Conservation (phyloP, 2,113 vertebrate species). For the Nesogale talazaci region DNA sequence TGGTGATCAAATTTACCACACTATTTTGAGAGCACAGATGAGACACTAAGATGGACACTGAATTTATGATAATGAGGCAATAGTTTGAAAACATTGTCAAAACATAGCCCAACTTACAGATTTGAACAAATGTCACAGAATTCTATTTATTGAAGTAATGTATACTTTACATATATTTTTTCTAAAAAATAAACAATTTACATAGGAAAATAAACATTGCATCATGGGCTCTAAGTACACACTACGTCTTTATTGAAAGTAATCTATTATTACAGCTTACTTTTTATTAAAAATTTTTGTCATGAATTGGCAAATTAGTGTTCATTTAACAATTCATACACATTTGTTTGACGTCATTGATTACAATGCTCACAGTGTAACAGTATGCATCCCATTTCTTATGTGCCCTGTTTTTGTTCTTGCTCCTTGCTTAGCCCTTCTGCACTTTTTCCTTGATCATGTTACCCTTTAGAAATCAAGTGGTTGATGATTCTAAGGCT, state of each 20-base stretch:
- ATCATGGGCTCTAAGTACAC: no score
- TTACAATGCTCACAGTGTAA: no score
- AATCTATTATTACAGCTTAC: background rate
- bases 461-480: no score
- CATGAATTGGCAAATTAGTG: no score
- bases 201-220: background rate
- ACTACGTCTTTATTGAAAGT: background rate
- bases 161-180: background rate
- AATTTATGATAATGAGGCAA: background rate
- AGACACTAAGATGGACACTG: background rate
- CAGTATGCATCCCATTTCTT: no score
- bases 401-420: no score
- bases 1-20: background rate
- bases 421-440: no score
- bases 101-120: background rate
- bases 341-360: no score
- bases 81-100: background rate
- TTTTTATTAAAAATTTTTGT: background rate
- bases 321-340: no score
- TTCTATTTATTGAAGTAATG: background rate
- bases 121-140: background rate
- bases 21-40: background rate
- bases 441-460: no score
- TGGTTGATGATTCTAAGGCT: no score
- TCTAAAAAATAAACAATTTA: background rate